Conservation (phyloP, 2,113 vertebrate genomes). For the Eudyptes chrysolophus region DNA sequence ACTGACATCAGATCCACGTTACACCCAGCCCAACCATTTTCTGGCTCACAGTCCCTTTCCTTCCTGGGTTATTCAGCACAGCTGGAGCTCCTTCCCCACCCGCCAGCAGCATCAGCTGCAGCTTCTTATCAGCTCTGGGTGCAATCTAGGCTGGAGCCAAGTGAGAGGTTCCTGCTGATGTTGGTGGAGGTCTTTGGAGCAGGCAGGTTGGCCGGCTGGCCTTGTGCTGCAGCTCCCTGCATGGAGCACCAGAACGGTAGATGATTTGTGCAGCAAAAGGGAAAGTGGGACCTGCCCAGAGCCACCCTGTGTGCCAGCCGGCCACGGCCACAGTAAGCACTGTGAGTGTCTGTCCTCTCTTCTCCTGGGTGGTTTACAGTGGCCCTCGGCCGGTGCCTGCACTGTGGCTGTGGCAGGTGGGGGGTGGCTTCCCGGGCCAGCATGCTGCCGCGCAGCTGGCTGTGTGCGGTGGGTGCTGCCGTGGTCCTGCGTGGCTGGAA, state of each 20-base stretch:
- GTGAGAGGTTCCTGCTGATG: neutral
- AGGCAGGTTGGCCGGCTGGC: neutral
- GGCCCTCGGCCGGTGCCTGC: accelerated
- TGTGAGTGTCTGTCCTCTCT: neutral
- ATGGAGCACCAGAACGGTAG: neutral
- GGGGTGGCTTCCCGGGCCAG: too few relatives aligned
- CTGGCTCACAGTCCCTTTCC: neutral
- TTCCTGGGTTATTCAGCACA: neutral
- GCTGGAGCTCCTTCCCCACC: constrained; percentile 11
- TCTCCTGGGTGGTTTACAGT: neutral
- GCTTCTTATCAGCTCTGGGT: constrained; percentile 45
- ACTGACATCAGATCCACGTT: accelerated
- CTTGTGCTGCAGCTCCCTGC: neutral
- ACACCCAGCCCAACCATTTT: neutral
- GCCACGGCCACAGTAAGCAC: neutral
- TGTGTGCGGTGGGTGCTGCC: accelerated
- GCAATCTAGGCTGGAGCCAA: neutral
- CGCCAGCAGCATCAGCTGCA: constrained; percentile 58
- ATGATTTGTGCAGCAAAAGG: neutral
- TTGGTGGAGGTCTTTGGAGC: neutral
- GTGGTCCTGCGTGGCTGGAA: neutral
- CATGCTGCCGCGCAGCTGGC: accelerated
- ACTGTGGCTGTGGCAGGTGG: accelerated
- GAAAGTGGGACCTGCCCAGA: neutral
- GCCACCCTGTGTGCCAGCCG: accelerated